Conservation (phyloP, 2,888 invertebrate genomes). For the Lochmaea crataegi region DNA sequence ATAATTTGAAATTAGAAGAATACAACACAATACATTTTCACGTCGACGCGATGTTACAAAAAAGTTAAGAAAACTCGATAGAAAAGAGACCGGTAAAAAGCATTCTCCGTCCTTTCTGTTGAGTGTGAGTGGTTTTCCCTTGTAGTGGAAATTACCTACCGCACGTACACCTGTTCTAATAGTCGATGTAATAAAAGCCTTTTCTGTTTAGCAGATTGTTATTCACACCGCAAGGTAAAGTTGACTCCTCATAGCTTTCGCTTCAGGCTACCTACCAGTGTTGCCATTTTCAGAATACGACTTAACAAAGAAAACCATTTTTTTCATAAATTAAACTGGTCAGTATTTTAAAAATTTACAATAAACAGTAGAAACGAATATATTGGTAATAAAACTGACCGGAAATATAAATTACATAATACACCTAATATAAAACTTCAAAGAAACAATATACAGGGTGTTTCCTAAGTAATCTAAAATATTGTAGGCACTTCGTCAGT, state of each 20-base stretch:
- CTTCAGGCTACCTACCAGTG: conserved; percentile 3
- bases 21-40: conserved; percentile 2
- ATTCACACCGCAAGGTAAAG: conserved; percentile 43
- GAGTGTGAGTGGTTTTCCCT: conserved; percentile 34
- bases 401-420: no score
- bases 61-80: conserved; percentile 18
- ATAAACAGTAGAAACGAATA: no score
- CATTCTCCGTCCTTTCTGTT: conserved; percentile 7
- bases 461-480: no score
- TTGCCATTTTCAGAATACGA: not conserved
- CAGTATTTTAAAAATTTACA: no score
- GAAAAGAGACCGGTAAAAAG: conserved; percentile 14
- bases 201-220: conserved; percentile 40
- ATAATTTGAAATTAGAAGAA: conserved; percentile 10
- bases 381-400: no score
- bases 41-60: not conserved
- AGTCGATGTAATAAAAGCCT: conserved; percentile 40
- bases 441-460: no score
- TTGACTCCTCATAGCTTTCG: conserved; percentile 34
- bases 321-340: no score
- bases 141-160: conserved; percentile 39
- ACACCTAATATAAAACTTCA: no score
- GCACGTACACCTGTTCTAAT: conserved; percentile 43
- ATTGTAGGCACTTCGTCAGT: no score
- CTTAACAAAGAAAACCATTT: not conserved